These are phyloP conservation scores for Garrulus glandarius DNA, from an alignment of 2,797 vertebrate species.

Conservation along the genomic window DNA sequence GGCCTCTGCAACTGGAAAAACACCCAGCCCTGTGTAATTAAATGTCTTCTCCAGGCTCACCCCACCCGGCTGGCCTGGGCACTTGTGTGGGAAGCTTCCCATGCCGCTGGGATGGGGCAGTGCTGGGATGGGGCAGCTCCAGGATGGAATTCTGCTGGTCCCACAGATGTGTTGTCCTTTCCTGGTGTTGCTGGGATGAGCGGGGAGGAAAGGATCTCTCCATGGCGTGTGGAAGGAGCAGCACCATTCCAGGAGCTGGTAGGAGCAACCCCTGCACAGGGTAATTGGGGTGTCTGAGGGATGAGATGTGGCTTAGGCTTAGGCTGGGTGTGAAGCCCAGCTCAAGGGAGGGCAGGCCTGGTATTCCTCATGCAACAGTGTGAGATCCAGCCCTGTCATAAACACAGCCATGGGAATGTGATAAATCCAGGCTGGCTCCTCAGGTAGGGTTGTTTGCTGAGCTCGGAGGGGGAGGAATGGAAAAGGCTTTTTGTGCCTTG, in stretches of 20 bases:
- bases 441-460: background rate
- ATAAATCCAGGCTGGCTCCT: background rate
- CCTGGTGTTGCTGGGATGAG: background rate
- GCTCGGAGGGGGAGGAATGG: background rate
- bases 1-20: background rate
- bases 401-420: background rate
- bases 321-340: background rate
- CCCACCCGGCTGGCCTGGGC: background rate
- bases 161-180: background rate
- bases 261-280: background rate
- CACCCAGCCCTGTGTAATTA: background rate
- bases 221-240: rapidly evolving
- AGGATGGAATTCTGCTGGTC: background rate
- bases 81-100: background rate
- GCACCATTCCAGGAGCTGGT: background rate
- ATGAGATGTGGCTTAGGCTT: background rate
- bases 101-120: background rate
- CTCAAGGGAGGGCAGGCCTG: background rate
- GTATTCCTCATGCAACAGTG: background rate
- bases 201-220: background rate
- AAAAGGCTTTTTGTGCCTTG: background rate
- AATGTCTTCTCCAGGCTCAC: background rate
- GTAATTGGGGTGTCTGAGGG: background rate
- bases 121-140: background rate
- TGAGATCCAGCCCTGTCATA: background rate